Base-by-base conservation (phyloP, 1,140 invertebrate species). In the Drosophila nasuta region DNA sequence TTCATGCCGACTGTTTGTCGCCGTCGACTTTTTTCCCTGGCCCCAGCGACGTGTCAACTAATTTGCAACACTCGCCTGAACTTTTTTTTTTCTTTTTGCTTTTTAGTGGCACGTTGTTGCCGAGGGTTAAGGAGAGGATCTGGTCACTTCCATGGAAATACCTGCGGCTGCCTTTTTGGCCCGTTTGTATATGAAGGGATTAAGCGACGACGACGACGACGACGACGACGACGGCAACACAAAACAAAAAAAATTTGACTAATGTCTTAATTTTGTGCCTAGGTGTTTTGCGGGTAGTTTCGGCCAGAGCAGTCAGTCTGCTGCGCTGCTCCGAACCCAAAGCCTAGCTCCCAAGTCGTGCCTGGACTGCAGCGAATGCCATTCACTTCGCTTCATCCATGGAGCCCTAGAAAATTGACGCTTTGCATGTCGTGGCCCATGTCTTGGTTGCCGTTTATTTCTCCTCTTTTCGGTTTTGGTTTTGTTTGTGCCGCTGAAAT, bases 261-360 rank as follows among this genome's bases (percentile, higher is more conserved):
- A 89, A 88, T 88, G 85, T 88, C 85, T 88, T 89, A 88, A 88
- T 88, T 89, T 89, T 73, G 85, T 78, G 83, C 74, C 82, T 89
- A 81, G 81, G 65, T 81, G 70, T 88, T 77, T 66, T 25, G 20
- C 49, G 20, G 48, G 49, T 51, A 52, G 82, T 51, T 65, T 79
- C 77, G 80, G 85, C 78, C 82, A 64, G 76, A 28, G 66, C 68
- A 69, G 59, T 57, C 68, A 43, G 56, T 60, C 43, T 48, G 48
- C 28, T 68, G 28, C 25, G 51, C 64, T 79, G 20, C 20, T 25
- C 20, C 0, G 20, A 0, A 59, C 77, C 63, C 56, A 41, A 25
- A 59, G 28, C 28, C 56, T 25, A 52, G 13, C 17, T 15, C 76
- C 72, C 63, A 70, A 83, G 66, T 88, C 83, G 77, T 89, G 81